Percentiles rank a stretch among this genome's conserved stretches.
Evolutionary conservation across 1,140 invertebrate species (phyloP).

Genomic region (Trichonephila clavipes): DNA sequence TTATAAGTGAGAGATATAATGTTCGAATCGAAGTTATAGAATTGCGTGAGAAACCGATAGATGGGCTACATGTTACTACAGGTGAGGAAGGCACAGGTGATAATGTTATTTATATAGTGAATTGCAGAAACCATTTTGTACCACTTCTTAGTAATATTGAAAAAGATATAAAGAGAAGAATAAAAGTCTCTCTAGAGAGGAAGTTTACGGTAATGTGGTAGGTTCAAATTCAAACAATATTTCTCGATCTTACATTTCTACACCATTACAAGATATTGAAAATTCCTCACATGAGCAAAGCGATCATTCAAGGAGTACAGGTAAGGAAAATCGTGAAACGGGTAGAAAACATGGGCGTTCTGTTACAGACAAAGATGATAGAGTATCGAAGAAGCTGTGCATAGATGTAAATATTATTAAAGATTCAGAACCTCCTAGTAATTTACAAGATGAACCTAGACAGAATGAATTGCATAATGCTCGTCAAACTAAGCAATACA

Average conservation of each 20-base stretch:
- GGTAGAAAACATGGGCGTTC: constrained; percentile 37
- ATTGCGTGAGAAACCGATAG: constrained; percentile 62
- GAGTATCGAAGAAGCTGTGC: constrained; percentile 17
- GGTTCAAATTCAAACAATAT: constrained; percentile 43
- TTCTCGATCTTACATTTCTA: constrained; percentile 46
- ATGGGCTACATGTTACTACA: constrained; percentile 58
- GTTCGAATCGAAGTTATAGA: constrained; percentile 58
- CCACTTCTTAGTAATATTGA: no score
- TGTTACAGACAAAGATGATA: constrained; percentile 47
- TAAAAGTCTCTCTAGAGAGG: background rate
- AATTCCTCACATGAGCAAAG: no score
- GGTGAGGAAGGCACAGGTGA: constrained; percentile 63
- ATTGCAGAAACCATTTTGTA: constrained; percentile 69
- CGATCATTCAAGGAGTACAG: no score
- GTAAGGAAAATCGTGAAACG: background rate
- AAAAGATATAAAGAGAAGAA: no score
- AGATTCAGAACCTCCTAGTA: constrained; percentile 19
- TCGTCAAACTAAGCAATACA: constrained; percentile 44
- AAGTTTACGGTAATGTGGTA: constrained; percentile 54
- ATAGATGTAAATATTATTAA: background rate
- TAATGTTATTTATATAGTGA: constrained; percentile 69
- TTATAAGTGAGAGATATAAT: constrained; percentile 38
- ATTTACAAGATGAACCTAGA: no score
- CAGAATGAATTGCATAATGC: background rate
- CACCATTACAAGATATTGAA: no score